phyloP scores from a whole-genome alignment of 2,113 vertebrate genomes.

The Microcebus lehilahytsara region DNA sequence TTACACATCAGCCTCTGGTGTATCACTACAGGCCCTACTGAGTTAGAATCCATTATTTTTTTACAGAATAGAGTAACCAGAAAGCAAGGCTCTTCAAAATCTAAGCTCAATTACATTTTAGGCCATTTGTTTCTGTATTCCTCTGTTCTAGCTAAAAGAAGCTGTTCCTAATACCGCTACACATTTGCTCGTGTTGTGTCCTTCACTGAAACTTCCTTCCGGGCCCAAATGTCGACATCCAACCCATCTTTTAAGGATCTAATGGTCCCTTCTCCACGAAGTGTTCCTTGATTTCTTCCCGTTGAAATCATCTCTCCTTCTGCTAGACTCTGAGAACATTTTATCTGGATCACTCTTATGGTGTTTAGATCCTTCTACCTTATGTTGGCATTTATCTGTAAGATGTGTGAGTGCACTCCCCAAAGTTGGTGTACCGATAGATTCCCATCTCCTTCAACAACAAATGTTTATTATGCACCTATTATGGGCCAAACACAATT shows the following conservation, averaged over 20 bases:
- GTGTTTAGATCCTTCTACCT: neutral
- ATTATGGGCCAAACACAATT: neutral
- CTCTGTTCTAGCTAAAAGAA: neutral
- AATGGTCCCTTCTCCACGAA: neutral
- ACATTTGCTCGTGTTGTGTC: neutral
- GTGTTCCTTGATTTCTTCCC: neutral
- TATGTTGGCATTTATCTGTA: neutral
- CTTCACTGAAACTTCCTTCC: neutral
- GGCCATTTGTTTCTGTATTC: neutral
- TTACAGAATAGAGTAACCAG: slow-evolving; percentile 19
- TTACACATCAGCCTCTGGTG: neutral
- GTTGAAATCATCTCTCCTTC: neutral
- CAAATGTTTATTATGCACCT: neutral
- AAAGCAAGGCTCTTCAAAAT: neutral
- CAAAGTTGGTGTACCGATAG: neutral
- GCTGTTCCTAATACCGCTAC: neutral
- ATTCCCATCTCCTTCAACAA: neutral
- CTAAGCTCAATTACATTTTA: neutral
- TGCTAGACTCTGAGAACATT: neutral
- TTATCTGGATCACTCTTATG: neutral
- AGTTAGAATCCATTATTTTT: slow-evolving; percentile 5
- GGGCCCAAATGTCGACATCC: neutral
- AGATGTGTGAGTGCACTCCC: neutral
- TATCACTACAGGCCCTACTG: neutral
- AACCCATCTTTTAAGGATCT: neutral